phyloP scores from a whole-genome alignment of 2,113 vertebrate species.

The Paratilapia polleni region DNA sequence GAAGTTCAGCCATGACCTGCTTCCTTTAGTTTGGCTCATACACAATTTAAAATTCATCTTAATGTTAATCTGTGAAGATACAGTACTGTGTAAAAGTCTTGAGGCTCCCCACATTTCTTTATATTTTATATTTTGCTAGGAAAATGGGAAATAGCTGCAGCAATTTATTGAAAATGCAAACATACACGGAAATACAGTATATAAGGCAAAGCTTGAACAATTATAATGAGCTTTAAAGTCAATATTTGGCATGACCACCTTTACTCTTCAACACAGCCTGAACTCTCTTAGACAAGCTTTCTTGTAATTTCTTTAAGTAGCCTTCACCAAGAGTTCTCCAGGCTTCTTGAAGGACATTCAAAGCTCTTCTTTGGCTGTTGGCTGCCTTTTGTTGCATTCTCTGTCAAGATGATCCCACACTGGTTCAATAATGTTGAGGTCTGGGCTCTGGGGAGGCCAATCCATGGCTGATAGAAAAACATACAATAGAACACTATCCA shows the following conservation, averaged over 20 bases:
- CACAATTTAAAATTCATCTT: neutral
- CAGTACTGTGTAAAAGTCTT: neutral
- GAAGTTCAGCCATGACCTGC: neutral
- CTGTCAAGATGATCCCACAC: neutral
- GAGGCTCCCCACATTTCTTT: neutral
- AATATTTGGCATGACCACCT: neutral
- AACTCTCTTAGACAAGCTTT: too few relatives aligned
- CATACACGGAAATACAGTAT: neutral
- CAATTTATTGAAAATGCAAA: neutral
- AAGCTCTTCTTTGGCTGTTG: too few relatives aligned
- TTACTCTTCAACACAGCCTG: neutral
- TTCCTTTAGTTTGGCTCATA: slow-evolving; percentile 11
- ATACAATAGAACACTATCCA: neutral
- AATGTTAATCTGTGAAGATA: neutral
- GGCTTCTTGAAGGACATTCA: too few relatives aligned
- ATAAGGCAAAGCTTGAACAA: neutral
- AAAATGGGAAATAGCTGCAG: neutral
- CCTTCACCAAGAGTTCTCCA: too few relatives aligned
- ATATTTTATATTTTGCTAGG: neutral
- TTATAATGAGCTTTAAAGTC: neutral
- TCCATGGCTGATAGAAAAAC: neutral
- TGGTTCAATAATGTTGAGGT: neutral
- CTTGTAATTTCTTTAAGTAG: too few relatives aligned
- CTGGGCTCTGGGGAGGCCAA: too few relatives aligned
- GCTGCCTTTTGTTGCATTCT: neutral